These are phyloP conservation scores for Anguilla pacifica DNA, from an alignment of 2,797 vertebrate genomes.

Conservation along the genomic window DNA sequence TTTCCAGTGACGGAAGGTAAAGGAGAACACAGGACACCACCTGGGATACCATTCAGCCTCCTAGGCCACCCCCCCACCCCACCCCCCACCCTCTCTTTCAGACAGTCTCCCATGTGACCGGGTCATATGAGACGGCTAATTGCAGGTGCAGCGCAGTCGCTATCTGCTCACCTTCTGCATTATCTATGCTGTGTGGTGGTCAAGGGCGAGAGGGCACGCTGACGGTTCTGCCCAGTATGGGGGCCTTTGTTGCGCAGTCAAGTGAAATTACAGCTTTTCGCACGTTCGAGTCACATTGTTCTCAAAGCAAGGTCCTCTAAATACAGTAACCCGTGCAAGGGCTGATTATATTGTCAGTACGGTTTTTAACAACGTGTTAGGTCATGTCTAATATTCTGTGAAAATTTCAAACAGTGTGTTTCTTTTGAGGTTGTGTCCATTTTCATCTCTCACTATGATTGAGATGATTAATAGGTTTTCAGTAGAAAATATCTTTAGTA, in stretches of 20 bases:
- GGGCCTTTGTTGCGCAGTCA: background rate
- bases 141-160: conserved; percentile 42
- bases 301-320: background rate
- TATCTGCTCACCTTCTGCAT: conserved; percentile 60
- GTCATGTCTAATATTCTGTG: background rate
- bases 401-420: background rate
- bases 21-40: conserved; percentile 64
- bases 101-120: conserved; percentile 44
- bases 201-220: background rate
- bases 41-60: conserved; percentile 69
- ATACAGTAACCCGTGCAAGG: background rate
- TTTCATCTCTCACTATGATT: background rate
- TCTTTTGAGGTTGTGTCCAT: background rate
- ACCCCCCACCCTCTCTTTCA: conserved; percentile 40
- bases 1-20: conserved; percentile 67
- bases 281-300: background rate
- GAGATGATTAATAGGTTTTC: background rate
- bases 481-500: background rate
- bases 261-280: conserved; percentile 17
- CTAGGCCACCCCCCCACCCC: conserved; percentile 32
- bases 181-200: conserved; percentile 56
- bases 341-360: conserved; percentile 12
- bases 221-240: background rate
- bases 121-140: conserved; percentile 56
- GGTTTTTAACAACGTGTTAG: conserved; percentile 7